Conservation (phyloP, 2,888 invertebrate species). For the Xanthorhoe designata region DNA sequence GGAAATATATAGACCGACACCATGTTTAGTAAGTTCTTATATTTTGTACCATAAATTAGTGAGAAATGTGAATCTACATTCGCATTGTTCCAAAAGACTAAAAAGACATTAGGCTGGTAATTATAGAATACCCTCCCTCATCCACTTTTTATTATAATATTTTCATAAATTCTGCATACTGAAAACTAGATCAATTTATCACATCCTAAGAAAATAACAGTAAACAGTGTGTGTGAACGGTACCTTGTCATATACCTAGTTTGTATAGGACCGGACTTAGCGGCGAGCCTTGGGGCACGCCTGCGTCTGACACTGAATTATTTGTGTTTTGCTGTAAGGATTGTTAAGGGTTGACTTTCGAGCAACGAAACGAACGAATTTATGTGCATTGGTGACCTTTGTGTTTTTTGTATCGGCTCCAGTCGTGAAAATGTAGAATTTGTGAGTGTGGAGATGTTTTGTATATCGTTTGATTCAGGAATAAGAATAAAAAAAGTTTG, state of each 20-base stretch:
- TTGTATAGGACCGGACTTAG: constrained; percentile 13
- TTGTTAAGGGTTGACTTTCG: constrained; percentile 4
- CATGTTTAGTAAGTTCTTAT: too few relatives aligned
- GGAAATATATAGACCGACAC: too few relatives aligned
- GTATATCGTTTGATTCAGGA: not conserved
- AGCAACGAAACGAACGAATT: constrained; percentile 4
- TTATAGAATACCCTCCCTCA: not conserved
- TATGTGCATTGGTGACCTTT: not conserved
- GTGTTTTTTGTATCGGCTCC: not conserved
- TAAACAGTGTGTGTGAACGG: not conserved
- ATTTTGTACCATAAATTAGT: too few relatives aligned
- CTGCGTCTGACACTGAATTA: constrained; percentile 16
- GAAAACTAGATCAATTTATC: not conserved
- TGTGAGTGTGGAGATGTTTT: not conserved
- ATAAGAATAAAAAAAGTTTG: too few relatives aligned
- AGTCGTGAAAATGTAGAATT: not conserved
- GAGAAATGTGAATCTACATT: too few relatives aligned
- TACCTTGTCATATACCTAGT: not conserved
- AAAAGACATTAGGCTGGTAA: too few relatives aligned
- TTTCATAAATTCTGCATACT: not conserved
- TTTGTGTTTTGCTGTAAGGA: constrained; percentile 18
- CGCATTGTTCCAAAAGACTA: too few relatives aligned
- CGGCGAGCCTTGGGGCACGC: constrained; percentile 21
- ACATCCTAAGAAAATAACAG: not conserved
- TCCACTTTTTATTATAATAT: not conserved